These are phyloP conservation scores for Calosoma granatense DNA, from an alignment of 1,140 invertebrate species.

Conservation along the genomic window DNA sequence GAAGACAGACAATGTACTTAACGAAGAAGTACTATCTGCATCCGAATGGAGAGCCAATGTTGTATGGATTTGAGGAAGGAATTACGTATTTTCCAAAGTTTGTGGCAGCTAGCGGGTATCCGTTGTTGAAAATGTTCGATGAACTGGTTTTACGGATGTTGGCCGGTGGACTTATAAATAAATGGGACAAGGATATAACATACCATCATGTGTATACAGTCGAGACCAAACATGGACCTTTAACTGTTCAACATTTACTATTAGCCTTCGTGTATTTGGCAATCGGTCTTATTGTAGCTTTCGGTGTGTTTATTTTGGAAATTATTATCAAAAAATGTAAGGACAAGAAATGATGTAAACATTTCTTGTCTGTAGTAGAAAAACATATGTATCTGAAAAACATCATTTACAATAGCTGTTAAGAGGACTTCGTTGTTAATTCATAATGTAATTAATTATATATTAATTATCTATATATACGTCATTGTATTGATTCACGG, in stretches of 20 bases:
- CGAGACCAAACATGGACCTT: background rate
- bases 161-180: constrained; percentile 3
- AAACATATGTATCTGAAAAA: background rate
- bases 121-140: constrained; percentile 9
- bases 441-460: no score
- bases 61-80: background rate
- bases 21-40: constrained; percentile 2
- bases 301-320: background rate
- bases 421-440: no score
- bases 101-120: background rate
- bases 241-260: background rate
- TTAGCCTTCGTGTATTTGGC: background rate
- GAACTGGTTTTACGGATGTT: background rate
- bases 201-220: background rate
- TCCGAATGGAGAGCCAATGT: background rate
- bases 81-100: background rate
- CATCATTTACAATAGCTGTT: no score
- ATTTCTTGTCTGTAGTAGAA: background rate
- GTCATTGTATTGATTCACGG: no score
- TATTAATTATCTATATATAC: no score
- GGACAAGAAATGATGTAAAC: background rate
- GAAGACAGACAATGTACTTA: constrained; percentile 8
- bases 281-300: background rate
- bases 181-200: constrained; percentile 10
- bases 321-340: background rate